Percentiles rank a stretch among this genome's conserved stretches.
phyloP scores from a whole-genome alignment of 1,140 invertebrate genomes.

The Solenopsis fugax region DNA sequence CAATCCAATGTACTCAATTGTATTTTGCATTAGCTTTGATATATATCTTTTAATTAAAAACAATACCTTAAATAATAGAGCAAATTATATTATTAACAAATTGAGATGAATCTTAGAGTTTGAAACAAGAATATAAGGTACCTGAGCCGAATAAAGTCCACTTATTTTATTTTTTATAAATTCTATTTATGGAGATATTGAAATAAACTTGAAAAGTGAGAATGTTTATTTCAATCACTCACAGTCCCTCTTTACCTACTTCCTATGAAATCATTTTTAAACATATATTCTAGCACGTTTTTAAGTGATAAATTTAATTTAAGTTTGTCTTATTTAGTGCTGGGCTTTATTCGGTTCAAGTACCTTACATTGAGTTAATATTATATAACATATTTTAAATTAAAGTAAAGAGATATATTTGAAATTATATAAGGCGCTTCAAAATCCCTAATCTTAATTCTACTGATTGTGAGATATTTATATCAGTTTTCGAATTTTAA shows the following conservation, averaged over 20 bases:
- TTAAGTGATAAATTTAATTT: no score
- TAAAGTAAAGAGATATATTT: background rate
- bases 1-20: background rate
- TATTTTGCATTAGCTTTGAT: background rate
- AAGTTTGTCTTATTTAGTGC: no score
- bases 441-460: background rate
- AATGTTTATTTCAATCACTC: no score
- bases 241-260: no score
- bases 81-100: background rate
- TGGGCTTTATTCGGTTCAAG: no score
- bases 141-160: no score
- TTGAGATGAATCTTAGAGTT: background rate
- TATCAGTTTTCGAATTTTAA: background rate
- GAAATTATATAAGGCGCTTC: background rate
- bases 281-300: no score
- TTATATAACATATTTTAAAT: background rate
- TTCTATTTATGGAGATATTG: no score
- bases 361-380: background rate
- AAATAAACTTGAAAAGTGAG: no score
- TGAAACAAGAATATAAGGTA: background rate
- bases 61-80: background rate
- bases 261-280: no score
- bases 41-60: conserved; percentile 13
- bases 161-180: no score
- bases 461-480: background rate